phyloP scores from a whole-genome alignment of 64 coral and sea anemone genomes.

The Cladopsammia gracilis region DNA sequence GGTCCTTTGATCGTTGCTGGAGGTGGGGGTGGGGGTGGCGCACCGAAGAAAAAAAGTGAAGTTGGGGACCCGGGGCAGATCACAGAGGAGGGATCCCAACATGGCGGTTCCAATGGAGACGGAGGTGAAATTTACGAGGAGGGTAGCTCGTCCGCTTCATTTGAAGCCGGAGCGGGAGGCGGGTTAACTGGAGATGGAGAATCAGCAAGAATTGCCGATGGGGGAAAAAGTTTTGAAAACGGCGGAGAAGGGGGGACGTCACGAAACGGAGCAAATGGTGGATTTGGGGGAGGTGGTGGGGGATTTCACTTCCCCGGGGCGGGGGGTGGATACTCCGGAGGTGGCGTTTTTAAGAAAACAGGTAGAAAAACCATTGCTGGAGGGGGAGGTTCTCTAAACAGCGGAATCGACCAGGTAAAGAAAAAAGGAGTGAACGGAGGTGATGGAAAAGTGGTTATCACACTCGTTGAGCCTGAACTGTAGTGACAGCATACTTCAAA shows the following conservation, averaged over 20 bases:
- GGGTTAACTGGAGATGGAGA: conserved; percentile 55
- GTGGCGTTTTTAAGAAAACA: conserved; percentile 47
- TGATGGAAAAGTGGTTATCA: conserved; percentile 48
- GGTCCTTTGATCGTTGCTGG: conserved; percentile 68
- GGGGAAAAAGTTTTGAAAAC: conserved; percentile 46
- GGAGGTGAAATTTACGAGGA: conserved; percentile 41
- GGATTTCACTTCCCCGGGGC: conserved; percentile 47
- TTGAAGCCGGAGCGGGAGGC: conserved; percentile 48
- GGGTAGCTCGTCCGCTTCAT: not conserved
- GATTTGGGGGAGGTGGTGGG: conserved; percentile 78
- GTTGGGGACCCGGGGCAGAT: conserved; percentile 60
- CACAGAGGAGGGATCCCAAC: conserved; percentile 22
- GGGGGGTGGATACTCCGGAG: conserved; percentile 79
- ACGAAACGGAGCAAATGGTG: conserved; percentile 9
- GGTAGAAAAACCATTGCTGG: conserved; percentile 32
- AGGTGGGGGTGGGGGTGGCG: conserved; percentile 77
- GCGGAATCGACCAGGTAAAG: conserved; percentile 13
- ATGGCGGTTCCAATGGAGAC: not conserved
- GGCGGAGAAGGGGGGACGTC: conserved; percentile 62
- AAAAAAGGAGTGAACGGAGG: not conserved
- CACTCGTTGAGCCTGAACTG: conserved; percentile 5
- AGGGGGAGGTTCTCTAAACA: conserved; percentile 75
- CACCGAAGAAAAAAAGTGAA: not conserved
- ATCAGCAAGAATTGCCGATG: not conserved
- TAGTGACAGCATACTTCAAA: too few species aligned